Base-by-base conservation (phyloP, 2,888 invertebrate species). In the Orchestes rusci region DNA sequence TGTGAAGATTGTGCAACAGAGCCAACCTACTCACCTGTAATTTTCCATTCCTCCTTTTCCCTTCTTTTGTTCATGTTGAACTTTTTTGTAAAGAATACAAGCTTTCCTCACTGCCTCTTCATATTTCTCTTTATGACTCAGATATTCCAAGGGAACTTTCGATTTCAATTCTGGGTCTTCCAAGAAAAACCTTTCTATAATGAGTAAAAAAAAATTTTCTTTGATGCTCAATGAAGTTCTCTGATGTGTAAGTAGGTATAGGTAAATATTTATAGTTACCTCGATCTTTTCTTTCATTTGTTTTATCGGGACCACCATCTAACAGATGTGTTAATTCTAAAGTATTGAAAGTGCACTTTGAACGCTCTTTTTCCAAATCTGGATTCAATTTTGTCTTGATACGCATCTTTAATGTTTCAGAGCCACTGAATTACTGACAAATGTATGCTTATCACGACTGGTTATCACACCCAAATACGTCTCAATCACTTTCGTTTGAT, bases 81-180 rank as follows among this genome's bases (percentile, higher is more conserved):
- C 75, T 65, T 88, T 77, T 50, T 77, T 74, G 59, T 89, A 79
- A 47, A 87, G 68, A 15, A 76, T 64, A 56, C 83, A 83, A 20
- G 85, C 78, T 62, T 84, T 87, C 46, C 81, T 76, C 16, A 90
- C 67, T 8, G 84, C 80, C 57, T 84, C 73, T 61, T 87, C 86
- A 65, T 90, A 90, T 52, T 84, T 79, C 60, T 91, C 87, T 60
- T 87, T 87, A 63, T 91, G 88, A 49, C 88, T 88, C 50, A 86
- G 73, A 63, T 86, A 90, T 46, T 83, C 83, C 2, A 77, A 70
- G 2, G 89, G 86, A 1, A 82, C 70, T 31, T 74, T 71, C 50
- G 84, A 82, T 52, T 73, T 64, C 41, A 87, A 70, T 30, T 78
- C 77, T 0, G 84, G 82, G 67, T 88, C 77, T 31, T 69, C 70